phyloP scores from a whole-genome alignment of 2,888 invertebrate species.

The Eilema sororculum region DNA sequence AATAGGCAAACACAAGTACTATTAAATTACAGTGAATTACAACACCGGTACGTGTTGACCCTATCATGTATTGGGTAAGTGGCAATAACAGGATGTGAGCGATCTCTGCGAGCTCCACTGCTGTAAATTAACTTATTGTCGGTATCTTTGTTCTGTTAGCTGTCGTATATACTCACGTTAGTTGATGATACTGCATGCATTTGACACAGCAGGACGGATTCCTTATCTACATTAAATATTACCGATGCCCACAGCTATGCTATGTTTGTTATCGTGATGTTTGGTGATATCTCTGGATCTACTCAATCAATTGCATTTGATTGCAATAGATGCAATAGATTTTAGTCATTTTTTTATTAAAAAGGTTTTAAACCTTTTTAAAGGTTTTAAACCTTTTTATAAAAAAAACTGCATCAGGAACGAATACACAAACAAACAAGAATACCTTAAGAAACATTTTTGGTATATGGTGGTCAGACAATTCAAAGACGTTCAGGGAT shows the following conservation, averaged over 20 bases:
- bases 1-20: neutral
- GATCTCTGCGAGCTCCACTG: constrained; percentile 35
- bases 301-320: neutral
- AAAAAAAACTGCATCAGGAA: too few relatives aligned
- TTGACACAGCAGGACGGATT: neutral
- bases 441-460: too few relatives aligned
- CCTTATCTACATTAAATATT: neutral
- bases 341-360: too few relatives aligned
- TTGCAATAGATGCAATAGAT: too few relatives aligned
- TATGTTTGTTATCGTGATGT: neutral
- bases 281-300: neutral
- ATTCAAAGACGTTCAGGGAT: too few relatives aligned
- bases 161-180: neutral
- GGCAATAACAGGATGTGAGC: constrained; percentile 50
- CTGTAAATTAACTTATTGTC: constrained; percentile 34
- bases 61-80: constrained; percentile 22
- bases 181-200: neutral
- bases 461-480: too few relatives aligned
- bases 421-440: too few relatives aligned
- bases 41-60: constrained; percentile 7
- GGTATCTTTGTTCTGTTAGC: constrained; percentile 43
- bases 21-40: neutral
- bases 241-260: neutral
- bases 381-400: too few relatives aligned
- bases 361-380: too few relatives aligned